These are phyloP conservation scores for Cephalopachus bancanus DNA, from an alignment of 2,797 vertebrate species.

Conservation along the genomic window DNA sequence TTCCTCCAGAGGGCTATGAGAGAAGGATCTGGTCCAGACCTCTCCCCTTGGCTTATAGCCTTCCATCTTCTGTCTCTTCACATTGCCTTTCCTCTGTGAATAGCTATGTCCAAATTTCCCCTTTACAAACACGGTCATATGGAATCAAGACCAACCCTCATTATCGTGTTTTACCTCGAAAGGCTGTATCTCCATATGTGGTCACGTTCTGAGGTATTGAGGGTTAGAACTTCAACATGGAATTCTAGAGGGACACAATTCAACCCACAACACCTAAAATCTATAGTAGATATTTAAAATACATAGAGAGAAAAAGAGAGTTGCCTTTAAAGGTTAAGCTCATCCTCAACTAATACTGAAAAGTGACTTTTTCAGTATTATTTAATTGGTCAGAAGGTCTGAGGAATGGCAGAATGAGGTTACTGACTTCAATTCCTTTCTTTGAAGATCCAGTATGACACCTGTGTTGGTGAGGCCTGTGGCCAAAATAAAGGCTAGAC, in stretches of 20 bases:
- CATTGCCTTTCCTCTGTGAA: background rate
- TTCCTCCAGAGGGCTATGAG: background rate
- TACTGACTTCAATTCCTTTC: background rate
- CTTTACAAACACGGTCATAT: background rate
- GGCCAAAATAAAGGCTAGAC: background rate
- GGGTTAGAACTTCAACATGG: background rate
- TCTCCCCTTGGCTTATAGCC: background rate
- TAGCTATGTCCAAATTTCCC: background rate
- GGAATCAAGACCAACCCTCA: background rate
- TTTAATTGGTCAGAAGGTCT: background rate
- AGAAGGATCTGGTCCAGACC: background rate
- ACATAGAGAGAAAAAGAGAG: background rate
- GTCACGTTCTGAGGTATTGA: background rate
- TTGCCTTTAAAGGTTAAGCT: slow-evolving; percentile 29
- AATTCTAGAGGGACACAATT: background rate
- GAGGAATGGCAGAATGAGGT: background rate
- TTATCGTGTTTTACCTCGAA: background rate
- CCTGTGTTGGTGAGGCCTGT: background rate
- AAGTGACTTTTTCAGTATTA: background rate
- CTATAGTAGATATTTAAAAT: background rate
- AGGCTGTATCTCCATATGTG: background rate
- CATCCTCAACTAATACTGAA: background rate
- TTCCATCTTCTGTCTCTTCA: background rate
- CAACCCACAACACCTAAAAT: background rate
- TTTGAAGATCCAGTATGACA: background rate